Conservation (phyloP, 2,797 vertebrate species). For the Halcyon badia region DNA sequence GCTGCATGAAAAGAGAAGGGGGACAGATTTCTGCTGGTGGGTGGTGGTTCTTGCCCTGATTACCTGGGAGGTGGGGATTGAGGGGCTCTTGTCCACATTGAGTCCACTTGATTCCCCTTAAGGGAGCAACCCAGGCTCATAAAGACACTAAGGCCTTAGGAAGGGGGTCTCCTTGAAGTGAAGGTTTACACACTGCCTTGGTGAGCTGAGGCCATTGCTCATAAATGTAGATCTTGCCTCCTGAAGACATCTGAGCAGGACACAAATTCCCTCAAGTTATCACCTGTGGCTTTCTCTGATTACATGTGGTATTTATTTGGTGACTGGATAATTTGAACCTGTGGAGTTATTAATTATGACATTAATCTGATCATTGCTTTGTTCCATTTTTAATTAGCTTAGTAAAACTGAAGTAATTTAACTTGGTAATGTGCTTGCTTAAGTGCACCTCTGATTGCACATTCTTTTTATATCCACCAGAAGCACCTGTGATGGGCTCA, state of each 20-base stretch:
- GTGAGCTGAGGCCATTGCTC: not conserved
- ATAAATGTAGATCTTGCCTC: not conserved
- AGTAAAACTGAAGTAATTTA: conserved; percentile 55
- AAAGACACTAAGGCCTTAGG: not conserved
- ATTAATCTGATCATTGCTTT: conserved; percentile 68
- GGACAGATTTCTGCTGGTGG: not conserved
- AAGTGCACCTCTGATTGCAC: conserved; percentile 44
- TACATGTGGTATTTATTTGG: conserved; percentile 33
- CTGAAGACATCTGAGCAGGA: not conserved
- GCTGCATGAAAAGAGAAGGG: not conserved
- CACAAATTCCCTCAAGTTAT: not conserved
- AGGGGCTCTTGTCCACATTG: not conserved
- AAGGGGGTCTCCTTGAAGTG: not conserved
- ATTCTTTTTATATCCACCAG: conserved; percentile 45
- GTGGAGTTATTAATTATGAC: conserved; percentile 68
- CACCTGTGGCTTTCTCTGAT: not conserved
- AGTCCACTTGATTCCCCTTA: not conserved
- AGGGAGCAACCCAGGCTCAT: not conserved
- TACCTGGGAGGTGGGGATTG: rapidly evolving
- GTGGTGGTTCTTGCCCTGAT: not conserved
- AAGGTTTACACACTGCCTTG: rapidly evolving
- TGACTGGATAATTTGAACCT: conserved; percentile 51
- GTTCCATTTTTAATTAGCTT: conserved; percentile 73
- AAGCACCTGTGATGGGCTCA: not conserved
- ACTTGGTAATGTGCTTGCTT: conserved; percentile 46